Conservation (phyloP, 1,140 invertebrate genomes). For the Drosophila kikkawai region DNA sequence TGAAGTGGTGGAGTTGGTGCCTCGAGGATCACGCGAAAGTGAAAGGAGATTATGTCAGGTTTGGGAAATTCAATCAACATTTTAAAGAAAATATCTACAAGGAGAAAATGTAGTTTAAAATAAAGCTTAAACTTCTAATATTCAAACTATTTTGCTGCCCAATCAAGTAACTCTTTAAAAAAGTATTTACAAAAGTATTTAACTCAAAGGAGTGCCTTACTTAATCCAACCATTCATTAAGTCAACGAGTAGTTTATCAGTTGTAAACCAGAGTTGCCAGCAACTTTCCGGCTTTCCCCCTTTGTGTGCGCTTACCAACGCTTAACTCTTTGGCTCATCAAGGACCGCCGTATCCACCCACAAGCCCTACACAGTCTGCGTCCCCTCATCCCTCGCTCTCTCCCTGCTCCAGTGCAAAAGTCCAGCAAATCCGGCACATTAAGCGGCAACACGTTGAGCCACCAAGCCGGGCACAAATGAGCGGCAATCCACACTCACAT, state of each 20-base stretch:
- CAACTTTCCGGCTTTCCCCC: slow-evolving; percentile 5
- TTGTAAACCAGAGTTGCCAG: slow-evolving; percentile 7
- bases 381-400: no score
- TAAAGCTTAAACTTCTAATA: background rate
- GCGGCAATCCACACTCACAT: slow-evolving; percentile 45
- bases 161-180: background rate
- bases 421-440: slow-evolving; percentile 49
- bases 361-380: background rate
- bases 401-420: slow-evolving; percentile 29
- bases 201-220: slow-evolving; percentile 1
- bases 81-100: no score
- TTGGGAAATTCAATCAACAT: background rate
- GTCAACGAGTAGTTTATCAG: slow-evolving; percentile 11
- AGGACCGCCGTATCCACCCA: slow-evolving; percentile 4
- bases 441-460: slow-evolving; percentile 64
- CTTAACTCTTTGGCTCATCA: slow-evolving; percentile 27
- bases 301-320: slow-evolving; percentile 12
- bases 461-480: slow-evolving; percentile 57
- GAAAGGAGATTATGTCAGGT: slow-evolving; percentile 19
- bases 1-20: background rate
- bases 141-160: background rate
- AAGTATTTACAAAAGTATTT: slow-evolving; percentile 7
- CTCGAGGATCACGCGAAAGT: slow-evolving; percentile 24
- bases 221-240: slow-evolving; percentile 15
- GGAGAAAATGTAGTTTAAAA: background rate